These are phyloP conservation scores for Crypturellus undulatus DNA, from an alignment of 2,113 vertebrate species.

Conservation along the genomic window DNA sequence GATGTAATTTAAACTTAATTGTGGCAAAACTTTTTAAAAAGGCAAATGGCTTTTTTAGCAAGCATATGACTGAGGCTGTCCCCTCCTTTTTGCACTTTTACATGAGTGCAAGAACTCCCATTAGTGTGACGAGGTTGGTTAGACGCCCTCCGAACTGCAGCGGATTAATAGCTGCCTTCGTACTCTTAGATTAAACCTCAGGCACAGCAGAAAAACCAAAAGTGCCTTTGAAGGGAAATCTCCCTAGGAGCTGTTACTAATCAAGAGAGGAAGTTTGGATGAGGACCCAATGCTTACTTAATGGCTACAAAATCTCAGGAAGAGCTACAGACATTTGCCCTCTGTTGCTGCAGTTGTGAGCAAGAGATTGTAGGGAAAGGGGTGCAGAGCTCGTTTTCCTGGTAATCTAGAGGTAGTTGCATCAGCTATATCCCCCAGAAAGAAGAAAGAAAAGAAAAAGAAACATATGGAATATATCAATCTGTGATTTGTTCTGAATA, in stretches of 20 bases:
- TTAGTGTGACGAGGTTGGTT: not conserved
- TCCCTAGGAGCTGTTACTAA: not conserved
- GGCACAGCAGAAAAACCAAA: not conserved
- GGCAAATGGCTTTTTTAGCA: not conserved
- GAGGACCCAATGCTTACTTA: not conserved
- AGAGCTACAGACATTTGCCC: not conserved
- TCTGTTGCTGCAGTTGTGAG: not conserved
- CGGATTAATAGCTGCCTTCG: not conserved
- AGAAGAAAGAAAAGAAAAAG: not conserved
- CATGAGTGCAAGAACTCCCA: not conserved
- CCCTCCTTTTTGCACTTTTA: not conserved
- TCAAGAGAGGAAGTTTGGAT: not conserved
- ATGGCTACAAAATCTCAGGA: not conserved
- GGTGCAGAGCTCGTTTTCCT: not conserved
- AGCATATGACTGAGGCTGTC: not conserved
- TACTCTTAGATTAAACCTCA: not conserved
- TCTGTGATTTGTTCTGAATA: not conserved
- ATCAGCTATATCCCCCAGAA: not conserved
- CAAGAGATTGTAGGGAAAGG: not conserved
- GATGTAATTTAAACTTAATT: not conserved
- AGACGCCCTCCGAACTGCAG: not conserved
- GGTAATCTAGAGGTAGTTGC: not conserved
- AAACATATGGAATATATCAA: not conserved
- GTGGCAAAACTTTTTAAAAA: not conserved
- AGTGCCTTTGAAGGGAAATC: not conserved